Conservation (phyloP, 2,113 vertebrate species). For the Saguinus midas region DNA sequence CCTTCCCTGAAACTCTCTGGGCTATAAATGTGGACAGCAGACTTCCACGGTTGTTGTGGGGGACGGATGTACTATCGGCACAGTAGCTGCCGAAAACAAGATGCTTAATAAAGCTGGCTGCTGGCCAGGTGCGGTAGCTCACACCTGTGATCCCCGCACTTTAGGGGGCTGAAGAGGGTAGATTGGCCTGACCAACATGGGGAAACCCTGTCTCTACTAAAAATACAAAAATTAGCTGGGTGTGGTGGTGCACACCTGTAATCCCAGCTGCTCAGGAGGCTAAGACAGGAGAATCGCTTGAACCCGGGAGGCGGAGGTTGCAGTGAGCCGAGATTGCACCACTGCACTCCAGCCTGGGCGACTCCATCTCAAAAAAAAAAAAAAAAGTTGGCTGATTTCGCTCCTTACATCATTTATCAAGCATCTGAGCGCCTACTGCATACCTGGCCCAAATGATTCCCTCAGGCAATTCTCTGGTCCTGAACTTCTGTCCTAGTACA, state of each 20-base stretch:
- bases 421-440: neutral
- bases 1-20: neutral
- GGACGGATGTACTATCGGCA: neutral
- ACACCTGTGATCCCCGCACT: no score
- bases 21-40: neutral
- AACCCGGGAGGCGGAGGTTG: no score
- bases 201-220: no score
- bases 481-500: neutral
- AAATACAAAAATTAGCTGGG: no score
- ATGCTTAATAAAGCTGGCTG: neutral
- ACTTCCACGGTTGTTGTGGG: neutral
- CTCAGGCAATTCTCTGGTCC: neutral
- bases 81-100: neutral
- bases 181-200: no score
- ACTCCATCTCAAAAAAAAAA: no score
- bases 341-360: no score
- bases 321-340: no score
- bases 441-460: neutral
- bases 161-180: no score
- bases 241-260: no score
- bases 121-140: neutral
- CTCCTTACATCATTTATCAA: neutral
- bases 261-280: no score
- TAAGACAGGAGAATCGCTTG: no score
- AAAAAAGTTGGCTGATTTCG: neutral